Conservation (phyloP, 2,113 vertebrate genomes). For the Microtus richardsoni region DNA sequence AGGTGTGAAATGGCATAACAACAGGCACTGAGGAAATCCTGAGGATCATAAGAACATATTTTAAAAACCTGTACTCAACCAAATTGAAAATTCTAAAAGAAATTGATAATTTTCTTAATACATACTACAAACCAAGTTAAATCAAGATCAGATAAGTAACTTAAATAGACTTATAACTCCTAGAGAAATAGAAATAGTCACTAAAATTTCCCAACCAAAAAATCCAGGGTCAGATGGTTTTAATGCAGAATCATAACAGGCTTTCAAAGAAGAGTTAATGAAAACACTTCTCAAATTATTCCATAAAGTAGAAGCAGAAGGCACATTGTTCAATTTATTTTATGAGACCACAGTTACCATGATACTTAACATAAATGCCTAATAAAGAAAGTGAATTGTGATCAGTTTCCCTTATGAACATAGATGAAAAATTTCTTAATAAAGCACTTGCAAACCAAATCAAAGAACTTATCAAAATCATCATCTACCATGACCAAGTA, state of each 20-base stretch:
- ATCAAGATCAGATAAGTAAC: background rate
- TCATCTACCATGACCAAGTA: background rate
- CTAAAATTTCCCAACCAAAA: background rate
- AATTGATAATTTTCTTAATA: background rate
- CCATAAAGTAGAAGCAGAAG: background rate
- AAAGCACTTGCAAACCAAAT: background rate
- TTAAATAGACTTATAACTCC: background rate
- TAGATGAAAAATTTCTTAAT: background rate
- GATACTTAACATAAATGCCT: background rate
- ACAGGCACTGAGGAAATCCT: background rate
- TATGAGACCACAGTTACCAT: background rate
- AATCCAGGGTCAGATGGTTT: background rate
- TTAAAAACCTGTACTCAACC: background rate
- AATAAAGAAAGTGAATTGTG: background rate
- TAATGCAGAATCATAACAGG: background rate
- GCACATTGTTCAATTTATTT: background rate
- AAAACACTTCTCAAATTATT: background rate
- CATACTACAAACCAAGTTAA: background rate
- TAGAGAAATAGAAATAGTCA: background rate
- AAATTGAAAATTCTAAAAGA: background rate
- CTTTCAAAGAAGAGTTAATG: background rate
- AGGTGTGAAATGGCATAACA: background rate
- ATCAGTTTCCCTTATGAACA: background rate
- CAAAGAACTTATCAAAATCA: background rate
- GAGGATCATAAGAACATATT: background rate